phyloP scores from a whole-genome alignment of 2,888 invertebrate species.

The Drosophila testacea region DNA sequence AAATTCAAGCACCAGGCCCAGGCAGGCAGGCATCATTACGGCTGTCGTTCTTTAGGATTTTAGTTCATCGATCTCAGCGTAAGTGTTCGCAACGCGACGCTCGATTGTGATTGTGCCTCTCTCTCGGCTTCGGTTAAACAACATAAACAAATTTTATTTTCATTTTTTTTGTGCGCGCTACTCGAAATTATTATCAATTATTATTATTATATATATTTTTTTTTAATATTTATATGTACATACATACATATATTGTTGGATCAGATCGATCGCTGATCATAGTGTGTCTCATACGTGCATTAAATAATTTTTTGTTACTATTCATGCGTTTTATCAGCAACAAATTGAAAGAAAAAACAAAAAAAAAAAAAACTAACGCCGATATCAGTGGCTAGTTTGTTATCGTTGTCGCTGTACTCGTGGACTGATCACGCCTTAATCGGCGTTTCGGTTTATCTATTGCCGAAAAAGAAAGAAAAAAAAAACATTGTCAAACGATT shows the following conservation, averaged over 20 bases:
- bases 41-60: conserved; percentile 75
- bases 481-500: conserved; percentile 12
- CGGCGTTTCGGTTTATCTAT: conserved; percentile 27
- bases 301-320: conserved; percentile 24
- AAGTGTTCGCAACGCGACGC: conserved; percentile 79
- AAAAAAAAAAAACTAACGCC: not conserved
- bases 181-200: conserved; percentile 29
- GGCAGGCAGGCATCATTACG: conserved; percentile 63
- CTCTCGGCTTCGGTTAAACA: conserved; percentile 14
- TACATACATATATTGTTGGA: not conserved
- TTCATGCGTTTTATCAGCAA: conserved; percentile 37
- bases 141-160: not conserved
- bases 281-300: conserved; percentile 13
- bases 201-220: conserved; percentile 13
- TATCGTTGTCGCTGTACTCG: conserved; percentile 45
- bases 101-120: conserved; percentile 29
- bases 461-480: conserved; percentile 5
- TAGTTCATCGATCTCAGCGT: conserved; percentile 85
- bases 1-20: conserved; percentile 34
- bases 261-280: conserved; percentile 10
- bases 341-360: not conserved
- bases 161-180: conserved; percentile 25
- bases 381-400: conserved; percentile 23
- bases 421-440: conserved; percentile 34
- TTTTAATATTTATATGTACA: not conserved